phyloP scores from a whole-genome alignment of 35 echinoderm and acorn worm genomes.

The Lytechinus variegatus region DNA sequence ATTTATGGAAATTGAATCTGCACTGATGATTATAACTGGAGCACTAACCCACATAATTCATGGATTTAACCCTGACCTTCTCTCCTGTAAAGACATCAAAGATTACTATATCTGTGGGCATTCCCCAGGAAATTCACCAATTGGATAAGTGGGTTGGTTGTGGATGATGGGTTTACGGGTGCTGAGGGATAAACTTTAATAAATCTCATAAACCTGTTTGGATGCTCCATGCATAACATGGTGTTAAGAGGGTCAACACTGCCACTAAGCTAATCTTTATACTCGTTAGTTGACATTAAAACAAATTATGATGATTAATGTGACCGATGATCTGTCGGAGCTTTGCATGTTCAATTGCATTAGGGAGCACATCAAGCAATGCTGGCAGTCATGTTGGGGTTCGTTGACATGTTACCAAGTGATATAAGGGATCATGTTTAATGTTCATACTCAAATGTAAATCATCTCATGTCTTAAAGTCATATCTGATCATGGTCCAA shows the following conservation, averaged over 20 bases:
- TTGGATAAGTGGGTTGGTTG: constrained; percentile 35
- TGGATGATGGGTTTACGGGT: constrained; percentile 6
- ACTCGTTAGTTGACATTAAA: background rate
- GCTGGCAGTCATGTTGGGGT: background rate
- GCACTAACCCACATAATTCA: background rate
- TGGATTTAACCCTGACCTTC: constrained; percentile 14
- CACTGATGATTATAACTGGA: constrained; percentile 20
- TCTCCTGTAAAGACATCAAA: background rate
- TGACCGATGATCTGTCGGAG: background rate
- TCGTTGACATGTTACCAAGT: background rate
- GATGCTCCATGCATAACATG: background rate
- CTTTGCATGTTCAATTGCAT: background rate
- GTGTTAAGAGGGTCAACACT: background rate
- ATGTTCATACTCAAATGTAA: background rate
- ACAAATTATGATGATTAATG: constrained; percentile 20
- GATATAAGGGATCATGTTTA: background rate
- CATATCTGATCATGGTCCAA: background rate
- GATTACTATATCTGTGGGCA: background rate
- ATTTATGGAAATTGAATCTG: constrained; percentile 27
- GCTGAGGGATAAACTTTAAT: constrained; percentile 14
- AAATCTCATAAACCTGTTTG: constrained; percentile 16
- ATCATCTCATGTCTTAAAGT: background rate
- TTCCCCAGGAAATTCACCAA: constrained; percentile 30
- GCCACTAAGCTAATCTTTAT: background rate
- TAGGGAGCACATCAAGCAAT: background rate